Evolutionary conservation across 2,888 invertebrate genomes (phyloP), one percentile per base, ranked within the genome.

Genomic region (Aporophyla nigra): DNA sequence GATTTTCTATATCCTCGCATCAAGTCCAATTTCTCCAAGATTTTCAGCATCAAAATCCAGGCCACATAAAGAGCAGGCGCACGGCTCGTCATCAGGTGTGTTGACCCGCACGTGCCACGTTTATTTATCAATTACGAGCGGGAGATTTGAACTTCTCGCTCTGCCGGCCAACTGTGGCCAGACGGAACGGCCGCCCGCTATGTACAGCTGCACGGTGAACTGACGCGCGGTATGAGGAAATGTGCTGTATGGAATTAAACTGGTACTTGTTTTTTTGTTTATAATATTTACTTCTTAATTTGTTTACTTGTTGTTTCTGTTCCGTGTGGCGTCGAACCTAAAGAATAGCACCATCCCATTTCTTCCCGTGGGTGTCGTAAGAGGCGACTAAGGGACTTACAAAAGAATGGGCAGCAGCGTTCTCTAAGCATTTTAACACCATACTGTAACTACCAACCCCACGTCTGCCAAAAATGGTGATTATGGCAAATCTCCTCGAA

Each of bases 61-160:
- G 75, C 21, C 75, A 78, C 21, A 61, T n/a, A 43, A 63, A 54
- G 19, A 51, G 19, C 56, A 62, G 6, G 66, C 81, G 67, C 46
- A 27, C 5, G 33, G 33, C 49, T 74, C 61, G 76, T 76, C 91
- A 91, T 92, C 94, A 93, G 84, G 87, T 88, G 92, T 93, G 94
- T 94, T 95, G 95, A 96, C 95, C 95, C 90, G 94, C 96, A 95
- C 96, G 96, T 95, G 95, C 93, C 93, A 85, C 91, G 93, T 95
- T 96, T 96, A 96, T 96, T 96, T 96, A 96, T 96, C 96, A 96
- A 96, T 96, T 96, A 96, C 95, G 88, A 87, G 82, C 80, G 87
- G 93, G 94, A 96, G 96, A 96, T 96, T 95, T 96, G 96, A 96
- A 96, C 97, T 96, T 96, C 95, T 92, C 96, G 97, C 95, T 96